A percentile compares a stretch with the other conserved stretches of the same genome.
These are phyloP conservation scores for Recurvirostra avosetta DNA, from an alignment of 2,113 vertebrate species.

Conservation along the genomic window DNA sequence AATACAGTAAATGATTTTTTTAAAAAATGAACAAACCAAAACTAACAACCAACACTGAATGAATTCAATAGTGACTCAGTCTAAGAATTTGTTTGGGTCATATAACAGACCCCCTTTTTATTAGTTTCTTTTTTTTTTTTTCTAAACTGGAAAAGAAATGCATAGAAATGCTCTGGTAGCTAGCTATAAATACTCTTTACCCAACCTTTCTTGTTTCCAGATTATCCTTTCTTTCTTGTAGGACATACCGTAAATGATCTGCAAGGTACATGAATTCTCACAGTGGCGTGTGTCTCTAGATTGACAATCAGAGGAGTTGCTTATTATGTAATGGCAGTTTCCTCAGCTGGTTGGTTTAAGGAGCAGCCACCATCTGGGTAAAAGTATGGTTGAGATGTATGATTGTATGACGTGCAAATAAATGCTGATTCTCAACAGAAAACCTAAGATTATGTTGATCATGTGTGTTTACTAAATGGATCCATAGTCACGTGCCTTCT, in stretches of 20 bases:
- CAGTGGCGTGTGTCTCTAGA: fast-evolving
- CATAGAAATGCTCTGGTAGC: not conserved
- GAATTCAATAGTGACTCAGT: not conserved
- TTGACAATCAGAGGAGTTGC: not conserved
- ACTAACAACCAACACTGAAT: not conserved
- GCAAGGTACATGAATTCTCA: not conserved
- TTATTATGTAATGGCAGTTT: not conserved
- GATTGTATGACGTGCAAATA: not conserved
- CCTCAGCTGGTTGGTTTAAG: not conserved
- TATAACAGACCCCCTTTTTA: fast-evolving
- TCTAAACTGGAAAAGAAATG: not conserved
- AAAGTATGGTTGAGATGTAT: not conserved
- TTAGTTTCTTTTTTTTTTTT: not conserved
- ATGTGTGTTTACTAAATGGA: not conserved
- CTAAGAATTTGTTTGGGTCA: not conserved
- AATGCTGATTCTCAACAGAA: not conserved
- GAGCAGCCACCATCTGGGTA: not conserved
- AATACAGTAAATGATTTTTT: not conserved
- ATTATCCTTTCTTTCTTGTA: not conserved
- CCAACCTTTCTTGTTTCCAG: not conserved
- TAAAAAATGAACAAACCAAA: not conserved
- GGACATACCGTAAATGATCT: not conserved
- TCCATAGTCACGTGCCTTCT: not conserved
- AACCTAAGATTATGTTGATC: not conserved
- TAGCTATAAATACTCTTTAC: not conserved